These are phyloP conservation scores for Apodemus agrarius DNA, from an alignment of 2,797 vertebrate genomes.

Conservation along the genomic window DNA sequence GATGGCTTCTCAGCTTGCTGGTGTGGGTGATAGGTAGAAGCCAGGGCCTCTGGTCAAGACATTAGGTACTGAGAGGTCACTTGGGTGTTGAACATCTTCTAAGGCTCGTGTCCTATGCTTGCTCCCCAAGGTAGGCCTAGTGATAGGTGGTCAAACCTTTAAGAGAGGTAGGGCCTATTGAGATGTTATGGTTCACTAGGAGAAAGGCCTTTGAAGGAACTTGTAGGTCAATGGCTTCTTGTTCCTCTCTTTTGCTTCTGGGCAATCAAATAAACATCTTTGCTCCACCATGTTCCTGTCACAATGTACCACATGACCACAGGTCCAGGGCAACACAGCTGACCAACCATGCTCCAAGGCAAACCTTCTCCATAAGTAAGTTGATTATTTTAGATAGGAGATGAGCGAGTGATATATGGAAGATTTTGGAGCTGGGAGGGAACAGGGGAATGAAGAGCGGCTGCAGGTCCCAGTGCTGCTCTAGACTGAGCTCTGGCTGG, in stretches of 20 bases:
- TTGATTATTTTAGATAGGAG: background rate
- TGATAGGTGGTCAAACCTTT: background rate
- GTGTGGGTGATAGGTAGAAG: background rate
- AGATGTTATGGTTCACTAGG: background rate
- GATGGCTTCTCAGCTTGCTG: background rate
- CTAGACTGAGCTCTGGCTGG: background rate
- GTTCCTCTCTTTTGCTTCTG: background rate
- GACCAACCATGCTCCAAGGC: too few species aligned
- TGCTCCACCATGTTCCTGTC: background rate
- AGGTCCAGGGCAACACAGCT: background rate
- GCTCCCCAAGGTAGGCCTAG: background rate
- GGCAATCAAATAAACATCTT: background rate
- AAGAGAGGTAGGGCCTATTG: background rate
- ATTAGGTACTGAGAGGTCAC: background rate
- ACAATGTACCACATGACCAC: background rate
- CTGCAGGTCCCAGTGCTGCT: accelerated
- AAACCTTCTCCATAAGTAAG: background rate
- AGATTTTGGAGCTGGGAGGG: background rate
- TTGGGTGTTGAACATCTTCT: background rate
- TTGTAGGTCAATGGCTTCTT: background rate
- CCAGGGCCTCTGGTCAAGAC: background rate
- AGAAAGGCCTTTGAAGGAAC: background rate
- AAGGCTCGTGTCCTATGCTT: background rate
- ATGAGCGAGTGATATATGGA: background rate
- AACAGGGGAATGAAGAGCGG: background rate